Conservation (phyloP, 2,113 vertebrate genomes). For the Podiceps cristatus region DNA sequence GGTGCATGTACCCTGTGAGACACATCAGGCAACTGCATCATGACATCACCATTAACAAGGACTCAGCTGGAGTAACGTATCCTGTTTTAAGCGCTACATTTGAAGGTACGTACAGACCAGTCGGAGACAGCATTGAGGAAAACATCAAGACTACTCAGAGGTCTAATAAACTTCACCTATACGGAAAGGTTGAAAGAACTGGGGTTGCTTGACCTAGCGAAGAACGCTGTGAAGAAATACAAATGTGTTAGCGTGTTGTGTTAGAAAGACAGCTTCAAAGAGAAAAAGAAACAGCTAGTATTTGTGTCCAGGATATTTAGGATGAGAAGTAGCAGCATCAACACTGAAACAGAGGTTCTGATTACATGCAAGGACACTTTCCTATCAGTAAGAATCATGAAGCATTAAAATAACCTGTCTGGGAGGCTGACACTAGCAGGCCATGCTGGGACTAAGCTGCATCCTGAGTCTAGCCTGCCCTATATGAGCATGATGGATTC, state of each 20-base stretch:
- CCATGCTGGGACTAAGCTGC: neutral
- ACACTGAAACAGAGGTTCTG: neutral
- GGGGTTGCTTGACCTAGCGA: neutral
- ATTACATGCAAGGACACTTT: neutral
- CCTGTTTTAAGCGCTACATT: neutral
- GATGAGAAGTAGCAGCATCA: neutral
- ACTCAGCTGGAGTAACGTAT: neutral
- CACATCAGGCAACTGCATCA: neutral
- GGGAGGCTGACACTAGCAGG: neutral
- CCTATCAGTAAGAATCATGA: neutral
- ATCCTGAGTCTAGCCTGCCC: neutral
- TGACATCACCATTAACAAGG: neutral
- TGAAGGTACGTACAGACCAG: neutral
- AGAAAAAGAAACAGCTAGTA: neutral
- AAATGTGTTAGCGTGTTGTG: neutral
- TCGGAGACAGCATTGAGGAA: neutral
- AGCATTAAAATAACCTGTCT: neutral
- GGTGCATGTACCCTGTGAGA: neutral
- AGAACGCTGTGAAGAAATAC: neutral
- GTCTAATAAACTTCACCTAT: neutral
- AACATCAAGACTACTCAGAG: neutral
- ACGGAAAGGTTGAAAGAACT: neutral
- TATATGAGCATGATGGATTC: neutral
- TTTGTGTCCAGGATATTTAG: neutral
- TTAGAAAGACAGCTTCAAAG: neutral